Conservation (phyloP, 1,140 invertebrate genomes). For the Carposina sasakii region DNA sequence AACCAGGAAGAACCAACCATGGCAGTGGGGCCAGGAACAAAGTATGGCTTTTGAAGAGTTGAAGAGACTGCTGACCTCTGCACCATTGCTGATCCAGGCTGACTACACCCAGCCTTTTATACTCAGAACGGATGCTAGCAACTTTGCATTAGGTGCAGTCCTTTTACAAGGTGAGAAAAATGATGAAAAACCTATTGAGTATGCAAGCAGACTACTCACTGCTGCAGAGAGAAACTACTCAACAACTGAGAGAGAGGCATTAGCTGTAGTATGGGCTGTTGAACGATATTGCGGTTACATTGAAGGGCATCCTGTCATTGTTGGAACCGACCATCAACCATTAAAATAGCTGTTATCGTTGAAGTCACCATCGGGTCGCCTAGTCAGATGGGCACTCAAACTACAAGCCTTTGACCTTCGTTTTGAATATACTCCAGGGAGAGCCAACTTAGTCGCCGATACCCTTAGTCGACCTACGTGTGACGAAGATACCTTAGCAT, state of each 20-base stretch:
- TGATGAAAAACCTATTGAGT: slow-evolving; percentile 26
- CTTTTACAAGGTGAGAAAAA: slow-evolving; percentile 19
- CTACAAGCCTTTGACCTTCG: slow-evolving; percentile 33
- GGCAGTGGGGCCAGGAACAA: slow-evolving; percentile 28
- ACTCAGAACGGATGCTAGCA: slow-evolving; percentile 38
- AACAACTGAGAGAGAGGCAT: slow-evolving; percentile 54
- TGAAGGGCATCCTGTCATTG: slow-evolving; percentile 26
- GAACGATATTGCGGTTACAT: slow-evolving; percentile 44
- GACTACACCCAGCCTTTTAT: slow-evolving; percentile 30
- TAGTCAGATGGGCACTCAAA: slow-evolving; percentile 53
- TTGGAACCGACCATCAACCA: slow-evolving; percentile 57
- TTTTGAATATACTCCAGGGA: slow-evolving; percentile 23
- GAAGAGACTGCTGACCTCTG: slow-evolving; percentile 22
- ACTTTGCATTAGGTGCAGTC: slow-evolving; percentile 44
- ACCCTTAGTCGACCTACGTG: slow-evolving; percentile 16
- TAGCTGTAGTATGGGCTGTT: slow-evolving; percentile 49
- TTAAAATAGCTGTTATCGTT: slow-evolving; percentile 56
- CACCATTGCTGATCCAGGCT: slow-evolving; percentile 31
- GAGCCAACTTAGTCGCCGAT: slow-evolving; percentile 25
- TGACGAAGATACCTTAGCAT: background rate
- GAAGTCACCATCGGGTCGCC: slow-evolving; percentile 35
- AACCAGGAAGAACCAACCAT: slow-evolving; percentile 37
- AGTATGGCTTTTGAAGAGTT: slow-evolving; percentile 25
- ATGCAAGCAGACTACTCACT: slow-evolving; percentile 47
- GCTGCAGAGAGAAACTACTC: slow-evolving; percentile 60